A percentile compares a stretch with the other conserved stretches of the same genome.
phyloP scores from a whole-genome alignment of 1,140 invertebrate species.

The Lepidurus packardi region DNA sequence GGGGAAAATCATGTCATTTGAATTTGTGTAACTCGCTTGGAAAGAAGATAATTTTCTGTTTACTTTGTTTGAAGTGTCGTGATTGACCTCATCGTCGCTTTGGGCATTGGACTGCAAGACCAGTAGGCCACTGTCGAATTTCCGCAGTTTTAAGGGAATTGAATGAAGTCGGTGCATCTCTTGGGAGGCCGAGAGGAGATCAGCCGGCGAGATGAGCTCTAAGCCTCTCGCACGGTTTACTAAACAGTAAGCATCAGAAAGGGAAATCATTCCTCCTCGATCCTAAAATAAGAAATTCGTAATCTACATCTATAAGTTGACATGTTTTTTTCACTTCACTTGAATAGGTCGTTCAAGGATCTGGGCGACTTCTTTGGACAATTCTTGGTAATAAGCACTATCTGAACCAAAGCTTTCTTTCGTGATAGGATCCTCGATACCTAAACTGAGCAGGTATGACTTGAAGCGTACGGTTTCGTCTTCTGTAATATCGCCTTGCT shows the following conservation, averaged over 20 bases:
- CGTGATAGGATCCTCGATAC: constrained; percentile 95
- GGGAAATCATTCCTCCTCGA: constrained; percentile 89
- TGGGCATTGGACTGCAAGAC: constrained; percentile 76
- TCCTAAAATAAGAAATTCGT: constrained; percentile 54
- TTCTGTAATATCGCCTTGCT: constrained; percentile 91
- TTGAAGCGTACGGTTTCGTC: constrained; percentile 96
- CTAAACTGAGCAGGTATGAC: constrained; percentile 90
- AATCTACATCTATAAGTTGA: constrained; percentile 25
- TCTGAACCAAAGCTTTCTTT: constrained; percentile 79
- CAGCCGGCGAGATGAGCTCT: constrained; percentile 87
- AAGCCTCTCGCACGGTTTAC: constrained; percentile 85
- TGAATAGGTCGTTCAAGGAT: constrained; percentile 74
- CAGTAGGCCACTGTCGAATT: constrained; percentile 85
- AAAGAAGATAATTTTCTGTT: constrained; percentile 37
- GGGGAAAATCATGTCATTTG: constrained; percentile 14
- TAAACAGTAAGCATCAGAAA: constrained; percentile 93
- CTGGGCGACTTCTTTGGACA: constrained; percentile 78
- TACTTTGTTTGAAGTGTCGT: constrained; percentile 64
- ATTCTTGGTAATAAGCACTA: constrained; percentile 75
- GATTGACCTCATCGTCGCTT: constrained; percentile 67
- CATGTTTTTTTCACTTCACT: constrained; percentile 48
- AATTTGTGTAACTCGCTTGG: constrained; percentile 21
- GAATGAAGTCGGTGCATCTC: constrained; percentile 54
- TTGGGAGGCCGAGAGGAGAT: constrained; percentile 84
- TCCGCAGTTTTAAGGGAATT: constrained; percentile 62